Evolutionary conservation across 2,888 invertebrate genomes (phyloP).

Genomic region (Ceramica pisi): DNA sequence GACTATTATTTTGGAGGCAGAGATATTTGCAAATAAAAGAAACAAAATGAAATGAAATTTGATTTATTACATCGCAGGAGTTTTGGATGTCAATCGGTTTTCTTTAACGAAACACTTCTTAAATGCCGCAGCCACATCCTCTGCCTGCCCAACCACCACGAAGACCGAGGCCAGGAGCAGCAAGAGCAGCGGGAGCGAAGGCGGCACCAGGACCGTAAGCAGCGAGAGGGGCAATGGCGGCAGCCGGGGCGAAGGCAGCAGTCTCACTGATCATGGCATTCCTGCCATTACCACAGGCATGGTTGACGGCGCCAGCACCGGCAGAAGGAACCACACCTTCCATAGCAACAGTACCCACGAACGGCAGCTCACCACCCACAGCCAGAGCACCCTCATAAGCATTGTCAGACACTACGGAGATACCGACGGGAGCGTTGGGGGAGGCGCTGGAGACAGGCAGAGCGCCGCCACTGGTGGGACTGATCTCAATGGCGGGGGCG

Average conservation of each 20-base stretch:
- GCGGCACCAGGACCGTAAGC: neutral
- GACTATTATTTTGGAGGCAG: too few relatives aligned
- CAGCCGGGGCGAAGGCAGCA: neutral
- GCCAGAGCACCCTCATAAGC: slow-evolving; percentile 59
- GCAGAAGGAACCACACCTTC: too few relatives aligned
- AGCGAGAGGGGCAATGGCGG: neutral
- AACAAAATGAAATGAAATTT: too few relatives aligned
- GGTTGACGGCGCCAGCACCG: too few relatives aligned
- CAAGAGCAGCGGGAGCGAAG: neutral
- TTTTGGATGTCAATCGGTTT: too few relatives aligned
- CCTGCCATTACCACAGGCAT: slow-evolving; percentile 9
- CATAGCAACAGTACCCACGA: slow-evolving; percentile 72
- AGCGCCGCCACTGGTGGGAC: slow-evolving; percentile 50
- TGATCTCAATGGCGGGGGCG: slow-evolving; percentile 27
- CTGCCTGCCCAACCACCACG: too few relatives aligned
- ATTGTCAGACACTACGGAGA: slow-evolving; percentile 57
- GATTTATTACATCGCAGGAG: too few relatives aligned
- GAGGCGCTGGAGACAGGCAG: slow-evolving; percentile 44
- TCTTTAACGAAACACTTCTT: neutral
- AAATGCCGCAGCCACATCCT: neutral
- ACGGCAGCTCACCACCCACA: slow-evolving; percentile 72
- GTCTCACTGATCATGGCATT: slow-evolving; percentile 3
- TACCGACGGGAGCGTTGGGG: slow-evolving; percentile 30
- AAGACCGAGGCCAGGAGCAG: neutral
- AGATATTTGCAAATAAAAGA: too few relatives aligned